Percentiles rank a stretch among this genome's conserved stretches.
Conservation (phyloP, 2,888 invertebrate species). For the Stenichneumon culpator region DNA sequence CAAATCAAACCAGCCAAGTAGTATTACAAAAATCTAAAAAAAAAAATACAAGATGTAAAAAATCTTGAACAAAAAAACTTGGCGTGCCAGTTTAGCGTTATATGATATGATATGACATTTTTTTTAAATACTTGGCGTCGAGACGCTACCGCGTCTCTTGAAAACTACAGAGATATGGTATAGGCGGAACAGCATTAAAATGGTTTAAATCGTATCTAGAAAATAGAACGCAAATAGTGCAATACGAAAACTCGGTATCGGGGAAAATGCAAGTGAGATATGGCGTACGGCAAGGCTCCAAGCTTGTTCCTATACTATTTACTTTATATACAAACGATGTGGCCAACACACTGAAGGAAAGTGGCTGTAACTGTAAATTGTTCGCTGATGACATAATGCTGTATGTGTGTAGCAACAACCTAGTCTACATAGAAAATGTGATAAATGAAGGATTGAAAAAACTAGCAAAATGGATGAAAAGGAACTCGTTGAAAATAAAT, state of each 20-base stretch:
- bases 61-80: too few species aligned
- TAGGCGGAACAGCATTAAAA: constrained; percentile 13
- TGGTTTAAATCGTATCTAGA: constrained; percentile 30
- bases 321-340: constrained; percentile 15
- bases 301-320: constrained; percentile 6
- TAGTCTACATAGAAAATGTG: not conserved
- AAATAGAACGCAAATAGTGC: constrained; percentile 10
- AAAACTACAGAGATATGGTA: constrained; percentile 58
- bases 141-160: too few species aligned
- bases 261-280: not conserved
- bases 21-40: too few species aligned
- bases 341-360: not conserved
- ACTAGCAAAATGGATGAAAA: not conserved
- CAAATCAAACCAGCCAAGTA: too few species aligned
- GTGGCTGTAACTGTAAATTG: not conserved
- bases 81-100: too few species aligned
- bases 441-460: not conserved
- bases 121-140: too few species aligned
- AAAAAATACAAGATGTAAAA: too few species aligned
- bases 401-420: not conserved
- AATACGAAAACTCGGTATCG: not conserved
- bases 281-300: constrained; percentile 18
- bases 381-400: constrained; percentile 20
- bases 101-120: too few species aligned
- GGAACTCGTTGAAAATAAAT: not conserved